These are phyloP conservation scores for Syngnathus acus DNA, from an alignment of 2,797 vertebrate species.

Conservation along the genomic window DNA sequence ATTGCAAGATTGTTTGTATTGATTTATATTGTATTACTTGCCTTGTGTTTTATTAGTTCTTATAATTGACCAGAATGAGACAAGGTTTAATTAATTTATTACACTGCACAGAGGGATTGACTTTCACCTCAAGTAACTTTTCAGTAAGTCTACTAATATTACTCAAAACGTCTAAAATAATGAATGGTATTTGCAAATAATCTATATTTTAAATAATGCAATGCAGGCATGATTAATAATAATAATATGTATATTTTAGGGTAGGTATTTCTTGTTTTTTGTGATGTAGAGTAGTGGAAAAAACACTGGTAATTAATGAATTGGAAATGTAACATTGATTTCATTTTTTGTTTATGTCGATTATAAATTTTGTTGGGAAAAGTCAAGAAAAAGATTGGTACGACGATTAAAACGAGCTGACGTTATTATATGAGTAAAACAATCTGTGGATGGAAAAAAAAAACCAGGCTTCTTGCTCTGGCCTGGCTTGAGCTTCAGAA, in stretches of 20 bases:
- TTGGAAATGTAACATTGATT: not conserved
- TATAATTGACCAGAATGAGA: not conserved
- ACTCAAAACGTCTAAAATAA: not conserved
- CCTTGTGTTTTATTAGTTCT: not conserved
- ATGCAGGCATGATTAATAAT: not conserved
- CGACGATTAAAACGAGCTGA: not conserved
- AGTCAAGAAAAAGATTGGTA: not conserved
- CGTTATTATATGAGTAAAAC: not conserved
- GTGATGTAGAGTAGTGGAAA: not conserved
- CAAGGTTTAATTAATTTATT: not conserved
- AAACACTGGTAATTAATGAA: not conserved
- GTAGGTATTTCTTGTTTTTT: not conserved
- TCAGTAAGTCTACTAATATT: not conserved
- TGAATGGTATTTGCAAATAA: not conserved
- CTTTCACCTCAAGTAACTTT: not conserved
- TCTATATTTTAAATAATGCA: not conserved
- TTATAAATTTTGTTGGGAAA: not conserved
- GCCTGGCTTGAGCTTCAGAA: not conserved
- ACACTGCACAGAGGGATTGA: not conserved
- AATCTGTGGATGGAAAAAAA: not conserved
- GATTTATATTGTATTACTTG: not conserved
- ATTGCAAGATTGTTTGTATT: not conserved
- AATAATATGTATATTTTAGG: not conserved
- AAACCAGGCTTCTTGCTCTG: not conserved
- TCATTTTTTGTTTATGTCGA: not conserved